Evolutionary conservation across 2,113 vertebrate genomes (phyloP), one percentile per base, ranked within the genome.

Genomic region (Echinops telfairi): DNA sequence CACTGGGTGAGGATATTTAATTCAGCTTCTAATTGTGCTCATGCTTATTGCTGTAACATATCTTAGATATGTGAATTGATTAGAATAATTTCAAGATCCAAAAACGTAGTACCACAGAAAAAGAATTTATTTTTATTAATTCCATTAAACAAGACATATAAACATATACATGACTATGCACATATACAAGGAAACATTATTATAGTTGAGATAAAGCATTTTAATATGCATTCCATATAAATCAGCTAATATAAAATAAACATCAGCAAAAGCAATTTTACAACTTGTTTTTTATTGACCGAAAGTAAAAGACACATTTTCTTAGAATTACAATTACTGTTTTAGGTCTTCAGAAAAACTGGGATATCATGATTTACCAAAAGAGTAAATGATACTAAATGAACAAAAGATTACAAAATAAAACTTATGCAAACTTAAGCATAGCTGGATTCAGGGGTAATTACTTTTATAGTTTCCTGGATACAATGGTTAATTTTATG

Each of bases 221-320:
- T 80, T 89, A 68, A 92, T 53, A 76, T 71, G 57, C 12, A 79
- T 43, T 94, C 47, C 15, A 95, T 92, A 82, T 71, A 38, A 92
- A 62, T 83, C 38, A 16, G 53, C 29, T 33, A 57, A 60, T 71
- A n/a, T 31, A 73, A 92, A 94, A 81, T 20, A 83, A 92, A 88
- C 22, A 88, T n/a, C 19, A 78, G 25, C 29, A 90, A 85, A 89
- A 40, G 31, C 31, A 93, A 68, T 62, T 94, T 40, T 80, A 4
- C 3, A 90, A 68, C 16, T 75, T 62, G 10, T 53, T 85, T 82
- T 96, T 88, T 80, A 96, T 88, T 96, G 77, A 86, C 19, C 33
- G 17, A 90, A 94, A 95, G 40, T 43, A 66, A 93, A 95, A 94
- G 47, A 88, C 29, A 14, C 71, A 40, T 70, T 81, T 95, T 88